Evolutionary conservation across 2,113 vertebrate genomes (phyloP).

Genomic region (Malurus alboscapulatus): DNA sequence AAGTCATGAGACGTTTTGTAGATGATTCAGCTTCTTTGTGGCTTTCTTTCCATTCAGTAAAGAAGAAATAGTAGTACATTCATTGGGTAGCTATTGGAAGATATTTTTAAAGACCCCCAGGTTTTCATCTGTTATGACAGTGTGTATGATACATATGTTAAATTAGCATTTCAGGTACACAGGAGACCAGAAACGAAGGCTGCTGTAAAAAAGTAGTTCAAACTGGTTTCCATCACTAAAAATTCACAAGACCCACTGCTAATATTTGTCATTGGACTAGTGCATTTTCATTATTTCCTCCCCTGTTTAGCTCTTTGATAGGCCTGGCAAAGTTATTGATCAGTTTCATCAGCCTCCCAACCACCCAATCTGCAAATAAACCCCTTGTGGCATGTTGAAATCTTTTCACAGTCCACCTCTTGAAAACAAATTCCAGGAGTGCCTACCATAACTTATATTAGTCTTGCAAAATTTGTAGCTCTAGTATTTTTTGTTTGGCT

Average conservation of each 20-base stretch:
- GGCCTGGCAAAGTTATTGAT: neutral
- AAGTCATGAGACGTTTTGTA: neutral
- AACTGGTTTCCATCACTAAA: neutral
- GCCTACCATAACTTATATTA: neutral
- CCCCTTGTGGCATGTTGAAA: neutral
- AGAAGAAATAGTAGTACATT: neutral
- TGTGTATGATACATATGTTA: neutral
- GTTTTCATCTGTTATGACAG: neutral
- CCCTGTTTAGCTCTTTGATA: neutral
- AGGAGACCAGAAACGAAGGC: neutral
- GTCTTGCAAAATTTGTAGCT: neutral
- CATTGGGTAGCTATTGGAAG: neutral
- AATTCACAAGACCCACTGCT: fast-evolving
- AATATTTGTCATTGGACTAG: neutral
- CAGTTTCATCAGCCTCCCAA: neutral
- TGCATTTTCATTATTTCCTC: neutral
- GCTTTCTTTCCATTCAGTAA: neutral
- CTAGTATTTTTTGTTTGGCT: neutral
- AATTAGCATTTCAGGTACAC: neutral
- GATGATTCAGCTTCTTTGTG: neutral
- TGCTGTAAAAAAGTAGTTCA: neutral
- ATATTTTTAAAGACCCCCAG: neutral
- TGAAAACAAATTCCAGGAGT: neutral
- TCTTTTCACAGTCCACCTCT: neutral
- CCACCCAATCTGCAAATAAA: neutral